Evolutionary conservation across 2,113 vertebrate genomes (phyloP).

Genomic region (Monopterus albus): DNA sequence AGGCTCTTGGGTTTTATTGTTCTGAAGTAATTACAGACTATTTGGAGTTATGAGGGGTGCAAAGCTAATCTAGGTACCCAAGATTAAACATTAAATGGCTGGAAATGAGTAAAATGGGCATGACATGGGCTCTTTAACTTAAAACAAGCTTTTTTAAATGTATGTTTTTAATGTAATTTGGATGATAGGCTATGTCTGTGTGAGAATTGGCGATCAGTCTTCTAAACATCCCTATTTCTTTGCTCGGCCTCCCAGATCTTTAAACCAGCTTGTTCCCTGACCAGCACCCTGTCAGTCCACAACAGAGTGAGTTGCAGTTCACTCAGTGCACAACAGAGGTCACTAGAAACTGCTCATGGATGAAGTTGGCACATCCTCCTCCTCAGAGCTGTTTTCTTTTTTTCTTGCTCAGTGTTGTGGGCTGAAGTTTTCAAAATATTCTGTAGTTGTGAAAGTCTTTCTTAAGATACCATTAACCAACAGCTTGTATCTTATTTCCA

Average conservation of each 20-base stretch:
- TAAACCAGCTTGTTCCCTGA: background rate
- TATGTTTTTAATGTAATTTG: no score
- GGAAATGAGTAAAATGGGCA: no score
- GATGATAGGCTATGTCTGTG: no score
- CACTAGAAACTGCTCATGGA: constrained; percentile 63
- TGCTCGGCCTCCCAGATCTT: background rate
- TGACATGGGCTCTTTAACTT: no score
- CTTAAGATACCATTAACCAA: constrained; percentile 61
- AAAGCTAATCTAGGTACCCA: no score
- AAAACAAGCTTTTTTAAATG: no score
- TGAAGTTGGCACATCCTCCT: constrained; percentile 28
- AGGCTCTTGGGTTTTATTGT: no score
- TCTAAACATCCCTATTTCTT: no score
- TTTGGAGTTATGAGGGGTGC: no score
- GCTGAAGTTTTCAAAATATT: constrained; percentile 39
- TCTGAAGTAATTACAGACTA: no score
- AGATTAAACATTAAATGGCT: no score
- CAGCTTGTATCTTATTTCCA: constrained; percentile 70
- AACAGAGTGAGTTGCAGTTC: constrained; percentile 41
- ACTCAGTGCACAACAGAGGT: constrained; percentile 61
- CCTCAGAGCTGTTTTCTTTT: background rate
- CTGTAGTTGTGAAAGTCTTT: constrained; percentile 45
- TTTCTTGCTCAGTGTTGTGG: constrained; percentile 5
- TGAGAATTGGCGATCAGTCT: no score
- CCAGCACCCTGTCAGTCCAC: background rate